Evolutionary conservation across 2,113 vertebrate species (phyloP), one percentile per base, ranked within the genome.

Genomic region (Pseudopodoces humilis): DNA sequence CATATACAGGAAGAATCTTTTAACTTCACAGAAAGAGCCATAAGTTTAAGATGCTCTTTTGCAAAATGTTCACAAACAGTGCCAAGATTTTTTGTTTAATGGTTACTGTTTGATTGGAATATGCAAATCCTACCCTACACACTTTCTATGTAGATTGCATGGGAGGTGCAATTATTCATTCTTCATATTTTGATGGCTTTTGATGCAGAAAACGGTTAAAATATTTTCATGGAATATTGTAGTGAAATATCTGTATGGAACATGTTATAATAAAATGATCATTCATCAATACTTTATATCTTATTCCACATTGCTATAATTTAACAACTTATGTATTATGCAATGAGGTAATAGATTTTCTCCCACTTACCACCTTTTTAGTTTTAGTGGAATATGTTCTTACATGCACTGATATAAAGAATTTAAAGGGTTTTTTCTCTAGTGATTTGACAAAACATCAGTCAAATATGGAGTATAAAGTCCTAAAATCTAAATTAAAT

Each of bases 221-320:
- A 88, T 88, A 86, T 83, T 72, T 63, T 80, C 15, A 17, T 68
- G 59, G 85, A 88, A 65, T 78, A 89, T 59, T 78, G 39, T 77
- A 37, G 50, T 85, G 63, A 88, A 90, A 77, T 93, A 80, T 85
- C 28, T 71, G 22, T 74, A 68, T 95, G 25, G 55, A 65, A 86
- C 15, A 89, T 8, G 4, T 93, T 86, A 86, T 92, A 91, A 95
- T 90, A 92, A 96, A 94, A 77, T 84, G 33, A 39, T 90, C 4
- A 77, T 94, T 95, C 47, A 83, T 95, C 80, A 83, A 68, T 88
- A 94, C 62, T 93, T 85, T 59, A 17, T 41, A 69, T 95, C n/a
- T 89, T 86, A 86, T 83, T 95, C 72, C 70, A 64, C 85, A 83
- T 46, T 71, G 12, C 15, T 60, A 11, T 46, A 91, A 79, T 80